Evolutionary conservation across 2,113 vertebrate species (phyloP).

Genomic region (Sphyrna mokarran): DNA sequence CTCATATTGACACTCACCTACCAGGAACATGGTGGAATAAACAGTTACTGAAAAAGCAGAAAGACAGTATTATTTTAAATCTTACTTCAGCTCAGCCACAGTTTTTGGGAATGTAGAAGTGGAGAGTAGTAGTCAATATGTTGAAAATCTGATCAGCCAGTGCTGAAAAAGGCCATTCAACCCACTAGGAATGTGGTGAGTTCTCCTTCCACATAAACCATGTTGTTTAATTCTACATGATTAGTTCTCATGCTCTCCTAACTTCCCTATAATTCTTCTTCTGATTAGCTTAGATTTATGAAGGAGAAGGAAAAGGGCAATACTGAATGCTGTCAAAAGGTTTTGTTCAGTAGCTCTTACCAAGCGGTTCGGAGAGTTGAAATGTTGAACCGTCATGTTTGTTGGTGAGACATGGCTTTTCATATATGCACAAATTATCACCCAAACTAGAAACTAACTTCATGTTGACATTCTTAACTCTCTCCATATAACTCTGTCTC

Average conservation of each 20-base stretch:
- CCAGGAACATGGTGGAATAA: neutral
- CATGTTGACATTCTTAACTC: too few relatives aligned
- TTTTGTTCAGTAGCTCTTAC: too few relatives aligned
- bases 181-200: neutral
- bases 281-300: neutral
- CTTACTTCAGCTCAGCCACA: neutral
- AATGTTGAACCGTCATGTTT: too few relatives aligned
- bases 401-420: too few relatives aligned
- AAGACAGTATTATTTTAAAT: neutral
- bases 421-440: too few relatives aligned
- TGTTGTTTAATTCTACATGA: neutral
- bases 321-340: too few relatives aligned
- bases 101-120: neutral
- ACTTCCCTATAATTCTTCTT: neutral
- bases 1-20: neutral
- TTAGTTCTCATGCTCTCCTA: neutral
- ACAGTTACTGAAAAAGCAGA: neutral
- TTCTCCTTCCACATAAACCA: neutral
- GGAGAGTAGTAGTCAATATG: neutral
- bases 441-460: too few relatives aligned
- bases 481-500: too few relatives aligned
- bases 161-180: neutral
- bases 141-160: neutral
- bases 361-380: too few relatives aligned
- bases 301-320: neutral